Base-by-base conservation (phyloP, 2,113 vertebrate species). In the Muntiacus reevesi region DNA sequence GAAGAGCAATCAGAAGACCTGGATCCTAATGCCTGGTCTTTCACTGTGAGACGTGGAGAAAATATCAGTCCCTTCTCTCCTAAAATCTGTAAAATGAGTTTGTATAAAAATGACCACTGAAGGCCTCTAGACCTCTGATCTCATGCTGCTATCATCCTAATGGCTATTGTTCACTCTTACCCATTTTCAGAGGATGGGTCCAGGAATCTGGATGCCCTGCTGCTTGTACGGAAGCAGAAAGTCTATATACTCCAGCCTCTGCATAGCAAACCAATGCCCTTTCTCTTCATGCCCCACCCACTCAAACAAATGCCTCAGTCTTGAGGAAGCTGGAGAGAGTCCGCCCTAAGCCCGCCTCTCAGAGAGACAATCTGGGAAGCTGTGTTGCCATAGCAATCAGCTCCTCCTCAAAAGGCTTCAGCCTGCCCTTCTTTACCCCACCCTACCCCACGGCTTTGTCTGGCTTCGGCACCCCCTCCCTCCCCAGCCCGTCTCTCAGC, bases 331-430 rank as follows among this genome's bases (percentile, higher is more conserved):
- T 10, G 50, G 88, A 97, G 82, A 7, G 40, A 19, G 76, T 25
- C 45, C 40, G 89, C 60, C 89, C 55, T 74, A 89, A 9, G 55
- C 97, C 97, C 14, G 87, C 98, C 94, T 94, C 86, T 96, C 76
- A 33, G 89, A 95, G 67, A 96, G 82, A 96, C 94, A 55, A 89
- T 88, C 96, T 85, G 94, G 97, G 95, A 97, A 98, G 97, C 28
- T 14, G 89, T 96, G 98, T 84, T 98, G 93, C 98, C 98, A 98
- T 97, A 98, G 98, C 82, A 98, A 98, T 94, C 95, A 97, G 94
- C 85, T 97, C 94, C 97, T 97, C 98, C 97, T 98, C 97, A 94
- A 97, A 98, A 98, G 97, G 88, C 96, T 97, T 97, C 97, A 97
- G 91, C 91, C 57, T 82, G 95, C 81, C 86, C 83, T 95, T 55